Conservation (phyloP, 2,797 vertebrate species). For the Sphaeramia orbicularis region DNA sequence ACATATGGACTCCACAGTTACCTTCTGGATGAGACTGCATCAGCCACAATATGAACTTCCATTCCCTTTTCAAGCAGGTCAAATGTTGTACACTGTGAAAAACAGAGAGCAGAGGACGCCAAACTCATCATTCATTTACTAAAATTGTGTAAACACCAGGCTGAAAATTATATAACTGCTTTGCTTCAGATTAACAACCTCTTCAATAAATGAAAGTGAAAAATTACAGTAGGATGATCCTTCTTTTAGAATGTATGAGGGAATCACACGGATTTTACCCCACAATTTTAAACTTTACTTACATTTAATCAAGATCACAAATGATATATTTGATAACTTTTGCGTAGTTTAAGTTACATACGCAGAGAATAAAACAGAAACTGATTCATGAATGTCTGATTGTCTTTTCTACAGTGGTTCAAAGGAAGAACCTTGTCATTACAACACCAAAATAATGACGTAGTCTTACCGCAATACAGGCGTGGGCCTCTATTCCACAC, state of each 20-base stretch:
- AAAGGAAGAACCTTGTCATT: not conserved
- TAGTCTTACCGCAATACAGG: slow-evolving; percentile 89
- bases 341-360: no score
- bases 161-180: not conserved
- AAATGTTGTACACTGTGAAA: slow-evolving; percentile 87
- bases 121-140: slow-evolving; percentile 4
- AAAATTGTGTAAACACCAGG: not conserved
- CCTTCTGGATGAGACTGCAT: slow-evolving; percentile 92
- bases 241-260: not conserved
- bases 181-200: no score
- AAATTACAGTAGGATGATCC: not conserved
- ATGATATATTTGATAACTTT: no score
- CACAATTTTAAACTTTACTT: no score
- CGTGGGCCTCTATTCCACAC: slow-evolving; percentile 92
- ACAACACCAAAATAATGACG: not conserved
- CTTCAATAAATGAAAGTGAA: no score
- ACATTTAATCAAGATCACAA: not conserved
- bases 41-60: slow-evolving; percentile 92
- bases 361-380: not conserved
- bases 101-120: slow-evolving; percentile 23
- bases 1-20: slow-evolving; percentile 54
- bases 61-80: slow-evolving; percentile 90
- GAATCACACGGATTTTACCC: not conserved
- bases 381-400: not conserved
- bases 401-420: not conserved